Evolutionary conservation across 2,888 invertebrate genomes (phyloP), one percentile per base, ranked within the genome.

Genomic region (Harpalus rufipes): DNA sequence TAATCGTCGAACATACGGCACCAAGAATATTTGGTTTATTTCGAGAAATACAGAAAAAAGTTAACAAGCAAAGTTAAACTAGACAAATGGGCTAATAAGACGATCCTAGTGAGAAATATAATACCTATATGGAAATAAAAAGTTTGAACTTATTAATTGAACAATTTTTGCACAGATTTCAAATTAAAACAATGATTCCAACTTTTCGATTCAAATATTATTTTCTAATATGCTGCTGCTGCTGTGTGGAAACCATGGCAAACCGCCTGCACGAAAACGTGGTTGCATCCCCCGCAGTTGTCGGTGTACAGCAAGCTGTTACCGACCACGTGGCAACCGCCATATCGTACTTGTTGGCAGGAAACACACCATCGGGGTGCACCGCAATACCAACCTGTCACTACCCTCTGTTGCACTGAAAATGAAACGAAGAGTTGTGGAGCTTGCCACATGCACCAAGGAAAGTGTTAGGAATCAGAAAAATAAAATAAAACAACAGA

Each of bases 331-430:
- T 85, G 85, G 85, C 80, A 18, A 72, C 80, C 68, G 80, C 88
- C 89, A 88, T 89, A 89, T 89, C 88, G 89, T 88, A 88, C 88
- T 88, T 88, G 88, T 88, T 88, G 88, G 88, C 65, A 59, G 63
- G 72, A 74, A 68, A 74, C 44, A 74, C 78, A 74, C 32, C 78
- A 18, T 32, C 18, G 58, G 76, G 58, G 56, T 78, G 78, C 78
- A 78, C 78, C 78, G 78, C 78, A 78, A 78, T 58, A 78, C 78
- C 78, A 21, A 18, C 16, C 72, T 74, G 72, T 74, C 72, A 74
- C 39, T 32, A n/a, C 14, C 68, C 68, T 39, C 68, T 68, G 68
- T 63, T 63, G 63, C 63, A 63, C 25, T 8, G 10, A 5, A 25
- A 63, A 63, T 63, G 63, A 63, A 25, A 25, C 63, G 16, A 21